Evolutionary conservation across 2,113 vertebrate genomes (phyloP), one percentile per base, ranked within the genome.

Genomic region (Sylvia atricapilla): DNA sequence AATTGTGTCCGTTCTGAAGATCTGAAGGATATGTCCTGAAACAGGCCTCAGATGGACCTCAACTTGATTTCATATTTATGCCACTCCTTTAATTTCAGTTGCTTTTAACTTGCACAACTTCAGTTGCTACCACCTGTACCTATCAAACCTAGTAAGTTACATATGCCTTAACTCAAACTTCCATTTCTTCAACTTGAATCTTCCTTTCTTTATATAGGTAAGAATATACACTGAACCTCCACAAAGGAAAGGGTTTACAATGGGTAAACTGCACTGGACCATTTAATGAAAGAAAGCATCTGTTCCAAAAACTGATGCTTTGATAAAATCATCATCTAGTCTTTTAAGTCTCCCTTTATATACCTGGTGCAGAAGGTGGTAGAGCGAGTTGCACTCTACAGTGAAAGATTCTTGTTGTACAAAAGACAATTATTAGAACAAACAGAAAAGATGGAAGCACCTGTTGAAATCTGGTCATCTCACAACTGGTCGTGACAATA

Each of bases 401-500:
- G 12, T 74, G 39, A 19, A 67, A 72, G 13, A 63, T 50, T 72
- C 9, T 49, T 86, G 27, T 50, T 82, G 3, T 76, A 25, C 59
- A 35, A 39, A 79, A 78, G 16, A 8, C 39, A 72, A 3, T 27
- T 43, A 33, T 31, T 53, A 63, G 19, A 70, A 79, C 10, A 28
- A 25, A n/a, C 8, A 46, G 47, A 44, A 58, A 59, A 46, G 73
- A 46, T 50, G 22, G 27, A 90, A 53, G 8, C 13, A 46, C 6
- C 13, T 27, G 30, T 8, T 82, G 44, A 84, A 90, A 90, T 55
- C 39, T 63, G 20, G 5, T 79, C 21, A 33, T 77, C 39, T 46
- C 13, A 58, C 14, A 72, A 4, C 28, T 66, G 30, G 11, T 74
- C 0, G 0, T 50, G 39, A 43, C 12, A 24, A 15, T 37, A 70